Evolutionary conservation across 2,797 vertebrate species (phyloP).

Genomic region (Sebastes umbrosus): DNA sequence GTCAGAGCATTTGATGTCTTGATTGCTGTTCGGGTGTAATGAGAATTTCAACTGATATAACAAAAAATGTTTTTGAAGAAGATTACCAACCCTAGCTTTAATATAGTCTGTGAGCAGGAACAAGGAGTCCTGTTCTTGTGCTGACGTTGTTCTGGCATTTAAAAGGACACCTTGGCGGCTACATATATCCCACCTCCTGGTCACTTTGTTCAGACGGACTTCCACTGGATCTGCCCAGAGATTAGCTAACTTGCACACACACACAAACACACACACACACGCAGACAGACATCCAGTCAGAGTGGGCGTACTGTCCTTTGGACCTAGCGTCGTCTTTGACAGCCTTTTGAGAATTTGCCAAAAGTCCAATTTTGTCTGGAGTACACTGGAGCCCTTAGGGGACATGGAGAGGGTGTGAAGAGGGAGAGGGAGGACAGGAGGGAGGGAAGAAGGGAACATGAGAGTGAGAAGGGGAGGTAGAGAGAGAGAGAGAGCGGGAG

Average conservation of each 20-base stretch:
- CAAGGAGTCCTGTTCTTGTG: background rate
- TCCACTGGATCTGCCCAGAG: constrained; percentile 25
- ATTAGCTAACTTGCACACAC: constrained; percentile 28
- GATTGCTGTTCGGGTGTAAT: too few relatives aligned
- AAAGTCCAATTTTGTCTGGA: constrained; percentile 28
- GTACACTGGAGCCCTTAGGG: background rate
- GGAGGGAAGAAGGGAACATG: background rate
- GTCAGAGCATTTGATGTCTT: too few relatives aligned
- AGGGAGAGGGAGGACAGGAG: background rate
- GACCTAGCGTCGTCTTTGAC: constrained; percentile 30
- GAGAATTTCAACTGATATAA: too few relatives aligned
- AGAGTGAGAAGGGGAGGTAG: background rate
- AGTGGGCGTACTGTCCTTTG: constrained; percentile 15
- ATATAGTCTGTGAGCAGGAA: background rate
- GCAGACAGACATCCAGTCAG: background rate
- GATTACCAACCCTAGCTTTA: background rate
- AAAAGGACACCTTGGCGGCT: constrained; percentile 19
- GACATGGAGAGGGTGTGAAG: constrained; percentile 21
- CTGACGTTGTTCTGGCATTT: constrained; percentile 16
- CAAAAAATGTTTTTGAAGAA: background rate
- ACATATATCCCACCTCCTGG: background rate
- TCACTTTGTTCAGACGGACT: constrained; percentile 38
- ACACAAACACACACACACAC: background rate
- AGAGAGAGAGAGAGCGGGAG: background rate
- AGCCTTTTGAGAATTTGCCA: background rate